Conservation (phyloP, 2,888 invertebrate species). For the Lochmaea crataegi region DNA sequence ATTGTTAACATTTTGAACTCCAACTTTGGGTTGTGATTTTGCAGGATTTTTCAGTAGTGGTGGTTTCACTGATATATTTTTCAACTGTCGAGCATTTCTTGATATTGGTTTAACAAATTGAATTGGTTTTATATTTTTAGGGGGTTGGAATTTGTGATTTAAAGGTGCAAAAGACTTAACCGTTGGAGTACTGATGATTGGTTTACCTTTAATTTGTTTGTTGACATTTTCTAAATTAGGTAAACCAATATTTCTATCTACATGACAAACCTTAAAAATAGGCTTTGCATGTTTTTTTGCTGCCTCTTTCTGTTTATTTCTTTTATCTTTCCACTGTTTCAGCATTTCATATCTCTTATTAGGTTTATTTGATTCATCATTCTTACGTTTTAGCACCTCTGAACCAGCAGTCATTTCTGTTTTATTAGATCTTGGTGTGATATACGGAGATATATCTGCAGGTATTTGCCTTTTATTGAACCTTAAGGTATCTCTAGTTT, state of each 20-base stretch:
- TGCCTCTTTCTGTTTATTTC: slow-evolving; percentile 48
- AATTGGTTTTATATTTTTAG: slow-evolving; percentile 59
- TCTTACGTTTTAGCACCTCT: not conserved
- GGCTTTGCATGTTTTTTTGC: slow-evolving; percentile 54
- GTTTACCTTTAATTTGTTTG: slow-evolving; percentile 54
- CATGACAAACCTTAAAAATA: slow-evolving; percentile 56
- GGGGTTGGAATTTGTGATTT: slow-evolving; percentile 68
- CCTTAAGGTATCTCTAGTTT: slow-evolving; percentile 42
- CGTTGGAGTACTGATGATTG: slow-evolving; percentile 43
- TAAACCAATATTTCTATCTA: slow-evolving; percentile 40
- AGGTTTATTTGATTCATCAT: slow-evolving; percentile 33
- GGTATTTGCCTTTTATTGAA: slow-evolving; percentile 43
- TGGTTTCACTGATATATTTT: not conserved
- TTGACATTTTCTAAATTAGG: slow-evolving; percentile 53
- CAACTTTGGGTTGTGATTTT: not conserved
- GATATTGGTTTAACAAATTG: slow-evolving; percentile 41
- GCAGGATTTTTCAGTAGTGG: not conserved
- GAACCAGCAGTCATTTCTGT: slow-evolving; percentile 13
- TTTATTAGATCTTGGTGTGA: slow-evolving; percentile 31
- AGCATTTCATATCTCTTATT: slow-evolving; percentile 52
- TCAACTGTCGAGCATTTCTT: not conserved
- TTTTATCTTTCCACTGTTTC: slow-evolving; percentile 56
- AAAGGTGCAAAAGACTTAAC: slow-evolving; percentile 66
- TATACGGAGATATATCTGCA: slow-evolving; percentile 42
- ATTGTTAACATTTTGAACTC: not conserved